A percentile compares a stretch with the other conserved stretches of the same genome.
phyloP scores from a whole-genome alignment of 1,140 invertebrate species.

The Drosophila insularis region DNA sequence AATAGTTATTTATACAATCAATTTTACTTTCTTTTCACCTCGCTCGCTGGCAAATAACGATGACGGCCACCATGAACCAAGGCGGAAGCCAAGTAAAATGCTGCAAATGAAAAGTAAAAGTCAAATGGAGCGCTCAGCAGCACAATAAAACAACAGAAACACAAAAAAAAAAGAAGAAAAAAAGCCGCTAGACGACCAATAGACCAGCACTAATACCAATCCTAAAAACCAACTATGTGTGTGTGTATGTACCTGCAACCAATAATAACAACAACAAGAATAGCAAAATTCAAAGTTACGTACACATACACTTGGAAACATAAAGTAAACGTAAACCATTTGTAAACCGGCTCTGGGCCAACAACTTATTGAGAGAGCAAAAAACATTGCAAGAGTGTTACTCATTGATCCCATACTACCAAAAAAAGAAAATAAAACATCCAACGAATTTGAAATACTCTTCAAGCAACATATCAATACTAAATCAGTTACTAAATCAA shows the following conservation, averaged over 20 bases:
- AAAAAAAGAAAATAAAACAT: too few relatives aligned
- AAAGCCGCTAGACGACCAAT: constrained; percentile 60
- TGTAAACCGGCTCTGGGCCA: constrained; percentile 60
- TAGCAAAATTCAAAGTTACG: constrained; percentile 59
- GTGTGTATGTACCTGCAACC: neutral
- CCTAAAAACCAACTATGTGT: neutral
- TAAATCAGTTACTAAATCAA: too few relatives aligned
- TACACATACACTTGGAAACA: constrained; percentile 34
- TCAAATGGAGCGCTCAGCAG: constrained; percentile 66
- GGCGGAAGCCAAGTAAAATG: constrained; percentile 5
- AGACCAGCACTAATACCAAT: constrained; percentile 20
- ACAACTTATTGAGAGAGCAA: constrained; percentile 9
- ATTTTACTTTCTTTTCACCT: constrained; percentile 9
- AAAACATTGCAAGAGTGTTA: neutral
- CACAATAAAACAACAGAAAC: neutral
- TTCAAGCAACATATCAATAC: neutral
- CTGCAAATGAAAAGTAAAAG: constrained; percentile 76
- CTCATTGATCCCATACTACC: neutral
- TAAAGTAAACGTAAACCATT: constrained; percentile 39
- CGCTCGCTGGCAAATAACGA: neutral
- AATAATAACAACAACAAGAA: constrained; percentile 12
- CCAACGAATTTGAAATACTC: neutral
- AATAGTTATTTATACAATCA: neutral
- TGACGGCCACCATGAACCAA: neutral
- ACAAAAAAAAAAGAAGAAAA: constrained; percentile 43